These are phyloP conservation scores for Eupithecia tripunctaria DNA, from an alignment of 2,888 invertebrate genomes.

Conservation along the genomic window DNA sequence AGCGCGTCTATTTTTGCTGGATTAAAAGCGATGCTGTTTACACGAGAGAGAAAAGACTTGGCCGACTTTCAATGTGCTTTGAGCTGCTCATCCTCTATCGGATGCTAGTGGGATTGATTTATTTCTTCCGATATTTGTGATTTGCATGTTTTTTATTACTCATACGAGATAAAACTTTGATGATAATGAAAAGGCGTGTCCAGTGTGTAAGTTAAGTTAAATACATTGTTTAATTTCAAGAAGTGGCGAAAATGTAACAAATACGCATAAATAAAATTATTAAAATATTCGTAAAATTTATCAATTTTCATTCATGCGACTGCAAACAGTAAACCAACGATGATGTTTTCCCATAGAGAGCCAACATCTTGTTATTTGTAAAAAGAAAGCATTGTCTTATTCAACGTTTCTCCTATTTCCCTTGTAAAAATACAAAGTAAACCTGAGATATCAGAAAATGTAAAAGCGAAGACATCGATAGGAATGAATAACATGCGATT, in stretches of 20 bases:
- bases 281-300: neutral
- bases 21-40: conserved; percentile 54
- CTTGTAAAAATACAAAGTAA: conserved; percentile 29
- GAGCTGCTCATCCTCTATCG: conserved; percentile 32
- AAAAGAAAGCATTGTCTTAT: conserved; percentile 14
- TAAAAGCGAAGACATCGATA: conserved; percentile 54
- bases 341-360: neutral
- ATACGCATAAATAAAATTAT: neutral
- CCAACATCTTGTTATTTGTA: neutral
- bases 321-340: neutral
- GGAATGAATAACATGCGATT: conserved; percentile 72
- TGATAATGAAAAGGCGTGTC: neutral
- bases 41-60: conserved; percentile 48
- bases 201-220: neutral
- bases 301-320: neutral
- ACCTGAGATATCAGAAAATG: conserved; percentile 40
- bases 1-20: conserved; percentile 53
- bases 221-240: neutral
- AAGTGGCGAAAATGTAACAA: neutral
- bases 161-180: neutral
- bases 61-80: conserved; percentile 41
- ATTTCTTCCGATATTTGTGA: conserved; percentile 7
- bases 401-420: conserved; percentile 17
- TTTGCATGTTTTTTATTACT: neutral
- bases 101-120: conserved; percentile 29